Base-by-base conservation (phyloP, 2,888 invertebrate species). In the Gastracanthus pulcherrimus region DNA sequence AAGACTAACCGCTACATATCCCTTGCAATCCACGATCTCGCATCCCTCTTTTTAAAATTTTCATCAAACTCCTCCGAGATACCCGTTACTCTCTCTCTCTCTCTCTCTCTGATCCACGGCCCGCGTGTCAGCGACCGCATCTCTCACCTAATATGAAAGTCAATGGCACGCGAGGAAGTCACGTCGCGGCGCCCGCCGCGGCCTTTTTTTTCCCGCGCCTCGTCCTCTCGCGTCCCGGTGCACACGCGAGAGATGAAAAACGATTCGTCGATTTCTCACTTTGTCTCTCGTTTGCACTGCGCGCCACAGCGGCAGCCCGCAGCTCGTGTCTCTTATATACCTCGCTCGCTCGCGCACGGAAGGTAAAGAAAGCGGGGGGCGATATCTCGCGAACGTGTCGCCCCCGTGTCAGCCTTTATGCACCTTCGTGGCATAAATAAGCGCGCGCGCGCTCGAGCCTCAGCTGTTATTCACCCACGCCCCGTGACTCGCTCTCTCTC, bases 261-360 rank as follows among this genome's bases (percentile, higher is more conserved):
- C 76, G 76, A 71, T 72, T 72, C 72, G 81, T 69, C 77, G 81
- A 81, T 72, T 81, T 81, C 77, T 81, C 81, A 77, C 72, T 77
- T 81, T 34, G 80, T 62, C 66, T 55, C 75, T 58, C 67, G 45
- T 66, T n/a, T 72, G 64, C 41, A n/a, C 29, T 29, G 34, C 19
- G 16, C n/a, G 31, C 16, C 23, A 60, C 26, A 36, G 55, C 51
- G 26, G 26, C n/a, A 36, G 72, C 11, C 34, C 38, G 36, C 19
- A n/a, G n/a, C 38, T 26, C 23, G 64, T 36, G 48, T 62, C 9
- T 6, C 34, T 34, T 19, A 29, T n/a, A 64, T 23, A 23, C 23
- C 45, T 45, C 41, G 29, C 60, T n/a, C n/a, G n/a, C n/a, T n/a
- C n/a, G 2, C 51, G 4, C 51, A 19, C 19, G n/a, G 48, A 1